phyloP scores from a whole-genome alignment of 2,888 invertebrate genomes.

The Dinocampus coccinellae region DNA sequence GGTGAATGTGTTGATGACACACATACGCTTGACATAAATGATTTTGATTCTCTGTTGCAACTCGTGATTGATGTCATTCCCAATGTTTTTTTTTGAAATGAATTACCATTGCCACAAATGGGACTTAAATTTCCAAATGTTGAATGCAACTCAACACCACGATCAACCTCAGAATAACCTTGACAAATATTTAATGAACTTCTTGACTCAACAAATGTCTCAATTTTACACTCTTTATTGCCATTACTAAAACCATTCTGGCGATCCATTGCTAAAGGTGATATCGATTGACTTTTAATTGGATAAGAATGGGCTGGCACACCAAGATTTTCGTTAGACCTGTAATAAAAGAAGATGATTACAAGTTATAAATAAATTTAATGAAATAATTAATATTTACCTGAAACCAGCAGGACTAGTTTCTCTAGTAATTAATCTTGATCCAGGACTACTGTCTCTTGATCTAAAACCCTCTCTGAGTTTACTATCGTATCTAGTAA shows the following conservation, averaged over 20 bases:
- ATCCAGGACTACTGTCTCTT: constrained; percentile 67
- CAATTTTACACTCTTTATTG: constrained; percentile 60
- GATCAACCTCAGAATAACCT: constrained; percentile 64
- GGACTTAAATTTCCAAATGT: constrained; percentile 60
- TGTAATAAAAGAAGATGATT: constrained; percentile 36
- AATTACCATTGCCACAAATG: constrained; percentile 47
- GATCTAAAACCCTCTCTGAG: constrained; percentile 76
- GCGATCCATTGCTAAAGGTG: constrained; percentile 67
- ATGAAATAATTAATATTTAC: constrained; percentile 44
- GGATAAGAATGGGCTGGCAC: constrained; percentile 56
- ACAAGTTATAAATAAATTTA: not conserved
- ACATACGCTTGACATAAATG: constrained; percentile 52
- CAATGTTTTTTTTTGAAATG: constrained; percentile 47
- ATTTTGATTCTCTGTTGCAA: constrained; percentile 59
- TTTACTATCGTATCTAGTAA: constrained; percentile 88
- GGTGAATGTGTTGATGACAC: constrained; percentile 57
- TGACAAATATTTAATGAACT: constrained; percentile 54
- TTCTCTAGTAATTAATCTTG: constrained; percentile 64
- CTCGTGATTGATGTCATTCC: constrained; percentile 52
- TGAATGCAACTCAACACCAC: constrained; percentile 52
- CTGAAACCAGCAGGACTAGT: constrained; percentile 65
- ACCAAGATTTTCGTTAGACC: constrained; percentile 63
- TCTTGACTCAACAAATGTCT: constrained; percentile 54
- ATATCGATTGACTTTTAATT: constrained; percentile 65
- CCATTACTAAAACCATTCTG: constrained; percentile 66